These are phyloP conservation scores for Leptobrachium leishanense DNA, from an alignment of 2,113 vertebrate genomes.

Conservation along the genomic window DNA sequence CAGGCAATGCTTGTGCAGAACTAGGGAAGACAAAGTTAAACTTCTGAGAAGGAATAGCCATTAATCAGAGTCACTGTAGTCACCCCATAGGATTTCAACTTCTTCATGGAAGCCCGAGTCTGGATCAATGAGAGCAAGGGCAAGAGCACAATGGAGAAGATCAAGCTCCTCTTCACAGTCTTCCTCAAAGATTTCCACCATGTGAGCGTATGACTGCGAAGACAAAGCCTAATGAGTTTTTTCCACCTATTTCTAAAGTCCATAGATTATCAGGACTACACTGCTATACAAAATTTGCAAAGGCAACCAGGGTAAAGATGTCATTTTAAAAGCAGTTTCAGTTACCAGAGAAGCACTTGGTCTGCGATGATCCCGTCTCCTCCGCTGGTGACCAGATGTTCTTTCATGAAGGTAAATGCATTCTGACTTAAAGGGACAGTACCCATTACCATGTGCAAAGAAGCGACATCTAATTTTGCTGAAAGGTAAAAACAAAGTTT, in stretches of 20 bases:
- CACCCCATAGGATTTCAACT: slow-evolving; percentile 26
- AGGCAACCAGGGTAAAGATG: too few species aligned
- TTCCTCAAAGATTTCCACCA: slow-evolving; percentile 42
- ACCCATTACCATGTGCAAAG: slow-evolving; percentile 64
- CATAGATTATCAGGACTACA: too few species aligned
- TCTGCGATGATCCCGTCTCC: accelerated
- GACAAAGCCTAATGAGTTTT: background rate
- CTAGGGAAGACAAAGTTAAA: too few species aligned
- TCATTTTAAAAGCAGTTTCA: too few species aligned
- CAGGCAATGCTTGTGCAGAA: too few species aligned
- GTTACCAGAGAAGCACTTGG: slow-evolving; percentile 26
- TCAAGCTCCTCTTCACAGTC: slow-evolving; percentile 28
- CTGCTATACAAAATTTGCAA: too few species aligned
- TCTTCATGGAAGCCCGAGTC: slow-evolving; percentile 18
- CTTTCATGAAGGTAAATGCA: slow-evolving; percentile 81
- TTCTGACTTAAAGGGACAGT: slow-evolving; percentile 81
- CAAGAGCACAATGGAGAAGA: slow-evolving; percentile 38
- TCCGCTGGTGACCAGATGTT: slow-evolving; percentile 48
- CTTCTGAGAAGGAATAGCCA: too few species aligned
- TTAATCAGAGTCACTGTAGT: slow-evolving; percentile 36
- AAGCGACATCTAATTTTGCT: slow-evolving; percentile 82
- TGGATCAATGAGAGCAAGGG: slow-evolving; percentile 20
- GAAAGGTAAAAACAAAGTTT: background rate
- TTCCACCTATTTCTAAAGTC: too few species aligned
- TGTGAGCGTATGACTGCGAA: slow-evolving; percentile 23